These are phyloP conservation scores for Gastrophysa polygoni DNA, from an alignment of 2,888 invertebrate genomes.

Conservation along the genomic window DNA sequence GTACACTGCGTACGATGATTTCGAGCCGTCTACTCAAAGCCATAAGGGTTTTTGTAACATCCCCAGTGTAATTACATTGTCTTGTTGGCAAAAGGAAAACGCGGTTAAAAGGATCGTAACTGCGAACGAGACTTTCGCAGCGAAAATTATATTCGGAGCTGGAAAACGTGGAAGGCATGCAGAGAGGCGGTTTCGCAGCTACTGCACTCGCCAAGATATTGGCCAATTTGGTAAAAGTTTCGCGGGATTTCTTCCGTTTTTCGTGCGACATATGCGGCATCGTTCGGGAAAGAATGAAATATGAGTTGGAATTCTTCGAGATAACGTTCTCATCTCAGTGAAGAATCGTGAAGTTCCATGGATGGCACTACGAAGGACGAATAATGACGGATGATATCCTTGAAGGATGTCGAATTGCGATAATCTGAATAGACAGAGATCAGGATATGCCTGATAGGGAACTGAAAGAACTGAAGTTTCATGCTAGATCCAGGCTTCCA, in stretches of 20 bases:
- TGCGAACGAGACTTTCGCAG: slow-evolving; percentile 6
- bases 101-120: slow-evolving; percentile 10
- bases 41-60: slow-evolving; percentile 14
- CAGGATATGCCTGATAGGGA: too few species aligned
- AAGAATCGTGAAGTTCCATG: too few species aligned
- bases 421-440: too few species aligned
- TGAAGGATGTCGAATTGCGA: too few species aligned
- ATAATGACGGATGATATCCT: too few species aligned
- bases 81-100: slow-evolving; percentile 5
- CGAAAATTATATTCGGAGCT: slow-evolving; percentile 9
- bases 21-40: slow-evolving; percentile 7
- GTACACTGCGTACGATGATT: slow-evolving; percentile 1
- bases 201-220: slow-evolving; percentile 1
- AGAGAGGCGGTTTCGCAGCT: slow-evolving; percentile 8
- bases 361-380: too few species aligned
- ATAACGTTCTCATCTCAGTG: too few species aligned
- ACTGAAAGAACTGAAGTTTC: too few species aligned
- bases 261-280: background rate
- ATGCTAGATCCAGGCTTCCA: too few species aligned
- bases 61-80: slow-evolving; percentile 14
- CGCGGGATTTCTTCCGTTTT: background rate
- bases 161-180: slow-evolving; percentile 7
- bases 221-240: slow-evolving; percentile 8
- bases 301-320: too few species aligned
- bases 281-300: background rate